Base-by-base conservation (phyloP, 2,797 vertebrate species). In the Enteromius thamalakanensis region DNA sequence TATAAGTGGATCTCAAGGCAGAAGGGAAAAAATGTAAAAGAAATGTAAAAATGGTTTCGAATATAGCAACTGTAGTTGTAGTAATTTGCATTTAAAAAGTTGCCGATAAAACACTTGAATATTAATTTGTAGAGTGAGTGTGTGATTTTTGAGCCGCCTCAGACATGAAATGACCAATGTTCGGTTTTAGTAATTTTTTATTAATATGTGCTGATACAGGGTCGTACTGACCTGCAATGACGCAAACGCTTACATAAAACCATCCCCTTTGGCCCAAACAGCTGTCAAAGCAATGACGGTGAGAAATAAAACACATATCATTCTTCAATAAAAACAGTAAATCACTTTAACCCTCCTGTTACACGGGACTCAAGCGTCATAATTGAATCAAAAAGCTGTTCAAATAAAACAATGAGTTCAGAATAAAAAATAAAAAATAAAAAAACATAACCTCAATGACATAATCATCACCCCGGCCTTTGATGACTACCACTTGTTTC, bases 201-300 rank as follows among this genome's bases (percentile, higher is more conserved):
- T 93, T 93, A 92, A 90, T 92, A 93, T 93, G 92, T 93, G 90
- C 90, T 92, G 91, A 94, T 91, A 93, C 93, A 94, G 93, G 92
- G 93, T 93, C 87, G 49, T 88, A 90, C 84, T 91, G 91, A 93
- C 93, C 93, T 91, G 92, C 89, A 82, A 91, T 90, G 91, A 92
- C 51, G 89, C 88, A 91, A 92, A 94, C 88, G 90, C 91, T 92
- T 89, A 92, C 90, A 92, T 89, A 92, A 92, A 92, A 91, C 82
- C 86, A 87, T 88, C 89, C 90, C 90, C 86, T 92, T 91, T 91
- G 90, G 89, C 92, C 93, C 88, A 89, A 88, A 92, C 87, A 90
- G 90, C 91, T 92, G 91, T 91, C 90, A 92, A 92, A 93, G 90
- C 91, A 92, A 89, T 86, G 85, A 89, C 77, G 60, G 72, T 89